Base-by-base conservation (phyloP, 2,797 vertebrate species). In the Thalassophryne amazonica region DNA sequence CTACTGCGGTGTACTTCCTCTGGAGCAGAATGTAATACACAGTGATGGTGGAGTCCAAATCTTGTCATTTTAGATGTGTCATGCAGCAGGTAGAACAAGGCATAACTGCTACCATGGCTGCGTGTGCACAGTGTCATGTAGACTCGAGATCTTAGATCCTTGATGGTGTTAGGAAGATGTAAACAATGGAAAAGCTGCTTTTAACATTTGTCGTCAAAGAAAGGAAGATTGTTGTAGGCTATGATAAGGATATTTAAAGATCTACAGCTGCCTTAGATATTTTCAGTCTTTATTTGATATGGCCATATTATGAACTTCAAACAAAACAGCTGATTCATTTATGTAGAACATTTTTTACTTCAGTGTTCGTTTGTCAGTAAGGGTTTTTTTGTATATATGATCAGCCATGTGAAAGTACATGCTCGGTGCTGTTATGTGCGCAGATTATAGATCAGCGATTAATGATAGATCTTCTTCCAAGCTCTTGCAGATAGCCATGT, bases 201-300 rank as follows among this genome's bases (percentile, higher is more conserved):
- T 19, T 12, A 3, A n/a, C 7, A 6, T 1, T 2, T 11, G 12
- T 16, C 8, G 4, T 21, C 23, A 34, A 21, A 35, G 6, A 31
- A 11, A 9, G 11, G 9, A 20, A 14, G 22, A 22, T 17, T 14
- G 17, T 22, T 12, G 17, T 34, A 46, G 12, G 15, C 4, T 22
- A 10, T 23, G 13, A 43, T 40, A 33, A 30, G 16, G 40, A 33
- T 41, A 17, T 40, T 57, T 7, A 16, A 14, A 25, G 11, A 33
- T 25, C 3, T 3, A 33, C 18, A 30, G 8, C 15, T 14, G 29
- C n/a, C 19, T 13, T 27, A 5, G 24, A n/a, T 49, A 7, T 50
- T 42, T 49, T 46, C 17, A 15, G 8, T 49, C 14, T 3, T 23
- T 62, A 46, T 60, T 68, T 59, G 16, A 6, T 57, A 19, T 23